Conservation (phyloP, 2,888 invertebrate species). For the Orchesellides sinensis region DNA sequence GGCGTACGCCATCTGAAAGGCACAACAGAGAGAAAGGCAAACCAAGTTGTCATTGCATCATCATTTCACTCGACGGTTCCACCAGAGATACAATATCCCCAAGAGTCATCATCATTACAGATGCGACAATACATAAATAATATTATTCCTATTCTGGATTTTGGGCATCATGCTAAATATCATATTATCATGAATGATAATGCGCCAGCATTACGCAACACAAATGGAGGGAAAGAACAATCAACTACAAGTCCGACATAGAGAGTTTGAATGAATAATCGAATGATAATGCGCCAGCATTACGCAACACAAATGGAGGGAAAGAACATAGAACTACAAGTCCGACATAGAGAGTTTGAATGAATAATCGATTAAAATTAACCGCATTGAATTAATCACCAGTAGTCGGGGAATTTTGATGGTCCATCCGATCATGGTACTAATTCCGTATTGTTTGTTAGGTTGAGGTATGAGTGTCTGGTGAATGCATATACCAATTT, state of each 20-base stretch:
- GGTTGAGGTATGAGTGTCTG: no score
- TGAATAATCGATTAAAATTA: conserved; percentile 74
- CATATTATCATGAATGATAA: no score
- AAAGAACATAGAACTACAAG: conserved; percentile 5
- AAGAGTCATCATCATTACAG: conserved; percentile 3
- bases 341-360: conserved; percentile 60
- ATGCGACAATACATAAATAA: conserved; percentile 11
- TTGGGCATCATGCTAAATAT: neutral
- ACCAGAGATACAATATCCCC: neutral
- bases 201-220: neutral
- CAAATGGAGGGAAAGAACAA: neutral
- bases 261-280: no score
- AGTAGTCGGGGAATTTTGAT: conserved; percentile 34
- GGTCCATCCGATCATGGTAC: neutral
- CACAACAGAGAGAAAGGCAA: no score
- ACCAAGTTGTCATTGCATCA: no score
- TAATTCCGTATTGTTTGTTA: neutral
- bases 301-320: neutral
- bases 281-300: no score
- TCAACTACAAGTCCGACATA: conserved; percentile 12
- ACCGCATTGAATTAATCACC: conserved; percentile 72
- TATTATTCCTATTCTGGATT: neutral
- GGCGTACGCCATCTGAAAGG: no score
- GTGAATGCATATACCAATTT: no score
- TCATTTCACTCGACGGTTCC: no score